Base-by-base conservation (phyloP, 2,888 invertebrate species). In the Zygothrica quintamaculata region DNA sequence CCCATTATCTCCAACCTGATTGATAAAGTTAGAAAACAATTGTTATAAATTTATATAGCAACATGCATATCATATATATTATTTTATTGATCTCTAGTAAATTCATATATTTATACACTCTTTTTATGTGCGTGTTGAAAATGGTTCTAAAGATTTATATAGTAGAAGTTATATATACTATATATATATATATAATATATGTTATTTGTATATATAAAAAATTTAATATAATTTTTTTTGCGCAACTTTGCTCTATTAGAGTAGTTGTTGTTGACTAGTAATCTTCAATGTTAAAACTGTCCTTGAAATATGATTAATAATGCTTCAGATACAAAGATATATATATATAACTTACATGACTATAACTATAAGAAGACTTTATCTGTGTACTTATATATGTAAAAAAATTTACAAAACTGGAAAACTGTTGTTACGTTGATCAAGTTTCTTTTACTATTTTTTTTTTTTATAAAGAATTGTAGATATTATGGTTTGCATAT, bases 231-330 rank as follows among this genome's bases (percentile, higher is more conserved):
- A 43, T 46, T 52, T 36, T 51, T 11, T 44, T 43, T 47, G 15
- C 9, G 46, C 44, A 60, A 22, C 18, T 43, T 6, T 13, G 9
- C 22, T 50, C 47, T 48, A 26, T 59, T 59, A 43, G 76, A 72
- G 51, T 44, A 61, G 40, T 18, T 36, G n/a, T 25, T 50, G 61
- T 52, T 79, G 86, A 79, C 79, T 79, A 81, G 85, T 64, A 57
- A 69, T 76, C 56, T 57, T 61, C 58, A 51, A 46, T 73, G 33
- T 70, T 68, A 37, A 55, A 69, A 69, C 44, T 37, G 53, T 26
- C 43, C 29, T 50, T 47, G 44, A 44, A 60, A 46, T 70, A 58
- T 56, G 59, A 55, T 66, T 62, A 39, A n/a, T n/a, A n/a, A n/a
- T n/a, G n/a, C n/a, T 18, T 42, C 62, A 42, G 67, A 55, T 78